Base-by-base conservation (phyloP, 2,888 invertebrate genomes). In the Eupelmus urozonus region DNA sequence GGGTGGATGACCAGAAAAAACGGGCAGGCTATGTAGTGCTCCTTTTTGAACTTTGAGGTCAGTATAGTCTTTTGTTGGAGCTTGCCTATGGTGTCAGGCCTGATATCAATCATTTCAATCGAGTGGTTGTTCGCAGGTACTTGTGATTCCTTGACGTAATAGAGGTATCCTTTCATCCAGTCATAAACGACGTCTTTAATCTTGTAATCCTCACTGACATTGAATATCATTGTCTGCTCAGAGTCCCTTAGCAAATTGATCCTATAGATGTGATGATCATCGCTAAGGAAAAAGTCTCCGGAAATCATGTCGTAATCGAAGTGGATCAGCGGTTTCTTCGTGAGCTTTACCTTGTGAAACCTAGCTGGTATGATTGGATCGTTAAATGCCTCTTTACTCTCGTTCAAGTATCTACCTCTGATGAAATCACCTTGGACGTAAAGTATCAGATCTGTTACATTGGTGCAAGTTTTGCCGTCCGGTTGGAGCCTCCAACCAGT, bases 271-370 rank as follows among this genome's bases (percentile, higher is more conserved):
- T 9, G 73, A n/a, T 63, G 55, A n/a, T 73, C 73, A 13, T 78
- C 78, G 63, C 57, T 73, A 27, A 63, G 73, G 40, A 49, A 78
- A 18, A 78, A 34, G 3, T 63, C 4, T 0, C 69, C 78, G n/a
- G 11, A 40, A 2, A 23, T n/a, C 40, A 63, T 29, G 49, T 78
- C 73, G 20, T 73, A 78, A 1, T 78, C 78, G n/a, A 78, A 78
- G 25, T 73, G 55, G 1, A 78, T 20, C 9, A n/a, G 3, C 0
- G 18, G n/a, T 18, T 71, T 71, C 9, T 45, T 51, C 11, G n/a
- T 57, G 20, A 73, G 11, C 7, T n/a, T 59, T 16, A 63, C 51
- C 1, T 51, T 11, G 27, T 20, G n/a, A 27, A 55, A 57, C 4
- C 11, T 11, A 1, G 63, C 73, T 3, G 78, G 78, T 0, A 78